Evolutionary conservation across 1,140 invertebrate genomes (phyloP), one percentile per base, ranked within the genome.

Genomic region (Ptiloglossa arizonensis): DNA sequence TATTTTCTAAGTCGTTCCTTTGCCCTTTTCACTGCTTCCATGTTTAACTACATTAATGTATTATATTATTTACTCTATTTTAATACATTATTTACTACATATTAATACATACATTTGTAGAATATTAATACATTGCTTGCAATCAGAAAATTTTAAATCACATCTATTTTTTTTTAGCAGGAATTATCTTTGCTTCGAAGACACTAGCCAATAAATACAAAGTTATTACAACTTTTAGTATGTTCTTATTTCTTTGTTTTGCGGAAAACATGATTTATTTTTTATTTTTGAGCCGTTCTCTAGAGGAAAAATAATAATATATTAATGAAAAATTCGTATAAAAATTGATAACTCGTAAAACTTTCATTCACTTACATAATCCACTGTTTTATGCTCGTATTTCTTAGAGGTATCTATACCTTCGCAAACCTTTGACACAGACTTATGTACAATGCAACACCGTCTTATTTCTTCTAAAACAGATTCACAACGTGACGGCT

Each of bases 21-120:
- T 0, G 97, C 96, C 92, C 94, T 96, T 54, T 93, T 93, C 6
- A 97, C 96, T 38, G 96, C 94, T 90, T 97, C 97, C 97, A 98
- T 89, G 35, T 83, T 63, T 41, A 41, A 29, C 22, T 2, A 0
- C 32, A 19, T 24, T 19, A 57, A 70, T 41, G 27, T 24, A 68
- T 38, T 17, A 13, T 2, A 59, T 59, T 50, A 76, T 69, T 48
- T 46, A 15, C 44, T 69, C 69, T n/a, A 41, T 59, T 60, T 50
- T n/a, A 9, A 19, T 50, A 69, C 41, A 69, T 41, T 59, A n/a
- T 13, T 62, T 24, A 24, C 35, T 62, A n/a, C 41, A 41, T 41
- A 1, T 41, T 11, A 41, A 35, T 69, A 24, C 90, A 89, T 85
- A 71, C 35, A 76, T 69, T 48, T 46, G 9, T 24, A 50, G 69